Evolutionary conservation across 2,113 vertebrate species (phyloP), one percentile per base, ranked within the genome.

Genomic region (Pterocles orientalis): DNA sequence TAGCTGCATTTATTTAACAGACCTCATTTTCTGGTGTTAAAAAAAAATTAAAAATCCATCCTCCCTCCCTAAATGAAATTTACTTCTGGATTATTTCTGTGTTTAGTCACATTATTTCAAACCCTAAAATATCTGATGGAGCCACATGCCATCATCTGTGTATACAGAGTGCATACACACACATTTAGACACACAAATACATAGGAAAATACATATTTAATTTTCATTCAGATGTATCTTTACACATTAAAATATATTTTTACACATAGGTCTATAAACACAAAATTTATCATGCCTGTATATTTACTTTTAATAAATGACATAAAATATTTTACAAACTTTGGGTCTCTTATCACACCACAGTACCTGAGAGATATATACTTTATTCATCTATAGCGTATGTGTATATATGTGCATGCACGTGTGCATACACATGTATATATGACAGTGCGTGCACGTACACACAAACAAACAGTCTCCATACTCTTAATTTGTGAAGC

Each of bases 391-490:
- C 24, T 53, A 1, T 4, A 73, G 7, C 10, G 3, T 33, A 6
- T 5, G 18, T 14, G 8, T 21, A 2, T 13, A 10, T 9, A 21
- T 2, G 3, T 9, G 21, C 0, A 0, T 72, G 18, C 7, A 18
- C 3, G 0, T 36, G 28, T 56, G 24, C 34, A 15, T 21, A 8
- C 3, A 1, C 25, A 7, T 18, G 50, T 25, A 2, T 69, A 7
- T 4, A 8, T 6, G 25, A 36, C 11, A 41, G 41, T 41, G 41
- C 41, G 14, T 41, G 0, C 10, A 41, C 8, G 3, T 11, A 15
- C 7, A 13, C 26, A 66, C 19, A 11, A 31, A 66, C 19, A 11
- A 31, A 79, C 34, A 18, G 20, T 23, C 18, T 77, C 29, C 36
- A 48, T 43, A 24, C 6, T n/a, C 19, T 14, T 62, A 81, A 66